Base-by-base conservation (phyloP, 2,797 vertebrate species). In the Eleutherodactylus coqui region DNA sequence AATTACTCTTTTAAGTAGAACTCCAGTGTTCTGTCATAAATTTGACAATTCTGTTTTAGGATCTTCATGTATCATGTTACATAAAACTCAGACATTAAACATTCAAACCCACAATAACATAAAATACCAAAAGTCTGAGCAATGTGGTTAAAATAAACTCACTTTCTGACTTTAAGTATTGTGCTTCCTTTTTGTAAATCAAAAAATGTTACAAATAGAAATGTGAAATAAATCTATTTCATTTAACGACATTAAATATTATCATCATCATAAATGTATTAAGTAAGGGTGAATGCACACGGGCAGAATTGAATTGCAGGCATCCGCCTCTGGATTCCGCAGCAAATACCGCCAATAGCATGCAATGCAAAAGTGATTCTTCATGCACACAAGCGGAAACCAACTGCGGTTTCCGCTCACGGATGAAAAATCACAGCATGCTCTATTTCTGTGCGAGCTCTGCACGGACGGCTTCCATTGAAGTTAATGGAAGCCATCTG, bases 1-100 rank as follows among this genome's bases (percentile, higher is more conserved):
- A 69, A 69, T 53, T 34, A 49, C 93, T 94, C 91, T 93, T n/a
- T 93, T 92, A 92, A 92, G 78, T 53, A 86, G 72, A 43, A 47
- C 90, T 93, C 91, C 92, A 91, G 90, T 91, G 90, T 90, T 90
- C 90, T 77, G 27, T 77, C 43, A 77, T 77, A 69, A 38, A 69
- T 69, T 69, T 69, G 64, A 69, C 64, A 69, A 24, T 38, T 69
- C 64, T 11, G 64, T 69, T 67, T 67, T 19, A 69, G 34, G 9
- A 69, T 69, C 64, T 77, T 51, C 43, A 77, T 53, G 32, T 77
- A 32, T 51, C 75, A 53, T 53, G 16, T 51, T 77, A 49, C 64
- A 10, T 69, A 69, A 69, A 36, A 38, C 34, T 69, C 34, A 69
- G 64, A 38, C 64, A 69, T 8, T 67, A 6, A 36, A 32, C 64